phyloP scores from a whole-genome alignment of 2,113 vertebrate genomes.

The Phocoena sinus region DNA sequence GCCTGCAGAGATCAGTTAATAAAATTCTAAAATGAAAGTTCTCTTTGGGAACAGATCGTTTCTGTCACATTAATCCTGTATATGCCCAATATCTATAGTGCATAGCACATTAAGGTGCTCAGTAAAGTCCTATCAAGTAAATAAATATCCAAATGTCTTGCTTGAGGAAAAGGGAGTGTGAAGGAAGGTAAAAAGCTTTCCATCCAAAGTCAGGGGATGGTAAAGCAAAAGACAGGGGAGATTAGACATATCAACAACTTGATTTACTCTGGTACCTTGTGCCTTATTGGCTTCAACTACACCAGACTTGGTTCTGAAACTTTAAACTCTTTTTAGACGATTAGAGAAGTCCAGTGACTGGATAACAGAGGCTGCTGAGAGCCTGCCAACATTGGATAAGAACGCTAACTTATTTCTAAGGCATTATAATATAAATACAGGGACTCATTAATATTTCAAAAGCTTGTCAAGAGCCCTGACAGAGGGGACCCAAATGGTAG shows the following conservation, averaged over 20 bases:
- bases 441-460: slow-evolving; percentile 37
- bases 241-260: not conserved
- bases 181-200: not conserved
- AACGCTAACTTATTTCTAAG: not conserved
- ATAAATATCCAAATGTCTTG: not conserved
- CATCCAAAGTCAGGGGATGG: not conserved
- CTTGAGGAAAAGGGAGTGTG: not conserved
- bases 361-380: not conserved
- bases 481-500: not conserved
- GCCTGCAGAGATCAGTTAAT: not conserved
- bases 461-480: not conserved
- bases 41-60: not conserved
- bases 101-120: not conserved
- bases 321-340: not conserved
- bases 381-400: not conserved
- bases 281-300: not conserved
- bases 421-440: not conserved
- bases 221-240: not conserved
- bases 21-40: slow-evolving; percentile 3
- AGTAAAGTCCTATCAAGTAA: not conserved
- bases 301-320: not conserved
- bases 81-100: not conserved
- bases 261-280: not conserved
- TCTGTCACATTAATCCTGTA: not conserved
- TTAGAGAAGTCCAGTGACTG: not conserved